Evolutionary conservation across 2,113 vertebrate genomes (phyloP), one percentile per base, ranked within the genome.

Genomic region (Nymphicus hollandicus): DNA sequence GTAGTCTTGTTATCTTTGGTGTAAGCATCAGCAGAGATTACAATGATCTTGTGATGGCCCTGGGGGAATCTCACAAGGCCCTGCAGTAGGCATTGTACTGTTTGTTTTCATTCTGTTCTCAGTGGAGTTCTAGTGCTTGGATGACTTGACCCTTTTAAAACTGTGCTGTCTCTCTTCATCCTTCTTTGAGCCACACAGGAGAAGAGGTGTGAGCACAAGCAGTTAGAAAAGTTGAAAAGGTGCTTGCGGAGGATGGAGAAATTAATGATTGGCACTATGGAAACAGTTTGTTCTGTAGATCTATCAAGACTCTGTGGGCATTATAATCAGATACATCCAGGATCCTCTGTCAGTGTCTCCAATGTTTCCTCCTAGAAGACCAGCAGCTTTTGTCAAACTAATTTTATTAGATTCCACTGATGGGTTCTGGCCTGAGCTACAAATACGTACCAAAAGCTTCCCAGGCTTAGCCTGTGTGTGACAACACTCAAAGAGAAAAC

Each of bases 21-120:
- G 60, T 23, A 85, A 90, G 47, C 46, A 61, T 88, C 73, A 96
- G 91, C 91, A 96, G 66, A 86, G 72, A 85, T 94, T 95, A 60
- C 33, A 50, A 33, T 27, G 61, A 46, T 46, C 58, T 53, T 87
- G 44, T 90, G n/a, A 61, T 66, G 71, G 27, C 60, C 84, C 78
- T 65, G 84, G 61, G 44, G 82, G 52, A 95, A 91, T 91, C 44
- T 79, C 56, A 64, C 58, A 61, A 86, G 84, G 16, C 25, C 17
- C 92, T 89, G 76, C 86, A 89, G 61, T 60, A 87, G 58, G 84
- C 63, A 43, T 20, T 78, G 8, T 64, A 66, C 29, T 43, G 16
- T 77, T 89, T 79, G 53, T 81, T 91, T 68, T 85, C 93, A 74
- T 88, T 95, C 84, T 91, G 92, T 69, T 86, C 89, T 79, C 29